Conservation (phyloP, 2,888 invertebrate species). For the Pasiphila rectangulata region DNA sequence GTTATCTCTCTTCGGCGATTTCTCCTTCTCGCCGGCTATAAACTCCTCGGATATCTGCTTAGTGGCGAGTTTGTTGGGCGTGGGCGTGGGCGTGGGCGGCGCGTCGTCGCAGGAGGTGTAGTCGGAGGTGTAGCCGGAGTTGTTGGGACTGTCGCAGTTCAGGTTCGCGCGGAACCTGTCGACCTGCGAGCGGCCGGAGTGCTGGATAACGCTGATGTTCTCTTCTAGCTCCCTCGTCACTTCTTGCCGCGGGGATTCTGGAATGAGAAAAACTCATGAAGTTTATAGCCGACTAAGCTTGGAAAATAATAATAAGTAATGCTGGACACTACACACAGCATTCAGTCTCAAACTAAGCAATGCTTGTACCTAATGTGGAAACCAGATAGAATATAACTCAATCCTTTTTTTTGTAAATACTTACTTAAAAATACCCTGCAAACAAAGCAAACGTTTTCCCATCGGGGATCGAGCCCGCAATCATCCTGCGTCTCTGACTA, state of each 20-base stretch:
- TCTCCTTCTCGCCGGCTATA: slow-evolving; percentile 30
- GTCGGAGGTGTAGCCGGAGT: slow-evolving; percentile 12
- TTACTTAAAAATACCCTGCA: no score
- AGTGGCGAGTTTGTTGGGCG: slow-evolving; percentile 6
- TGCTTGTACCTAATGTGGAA: no score
- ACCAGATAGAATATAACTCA: no score
- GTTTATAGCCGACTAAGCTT: no score
- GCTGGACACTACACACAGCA: no score
- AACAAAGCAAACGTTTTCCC: no score
- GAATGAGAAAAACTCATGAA: neutral
- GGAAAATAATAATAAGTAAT: neutral
- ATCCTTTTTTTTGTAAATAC: no score
- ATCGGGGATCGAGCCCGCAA: no score
- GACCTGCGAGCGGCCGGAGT: slow-evolving; percentile 9
- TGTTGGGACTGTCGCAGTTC: slow-evolving; percentile 7
- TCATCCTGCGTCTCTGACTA: no score
- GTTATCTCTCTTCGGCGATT: slow-evolving; percentile 45
- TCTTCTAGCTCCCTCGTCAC: neutral
- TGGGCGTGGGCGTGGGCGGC: slow-evolving; percentile 2
- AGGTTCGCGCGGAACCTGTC: slow-evolving; percentile 21
- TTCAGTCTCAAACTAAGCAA: no score
- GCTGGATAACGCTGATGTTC: slow-evolving; percentile 13
- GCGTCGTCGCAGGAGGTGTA: slow-evolving; percentile 17
- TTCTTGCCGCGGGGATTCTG: neutral
- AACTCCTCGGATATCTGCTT: slow-evolving; percentile 42